These are phyloP conservation scores for Echiichthys vipera DNA, from an alignment of 2,797 vertebrate genomes.

Conservation along the genomic window DNA sequence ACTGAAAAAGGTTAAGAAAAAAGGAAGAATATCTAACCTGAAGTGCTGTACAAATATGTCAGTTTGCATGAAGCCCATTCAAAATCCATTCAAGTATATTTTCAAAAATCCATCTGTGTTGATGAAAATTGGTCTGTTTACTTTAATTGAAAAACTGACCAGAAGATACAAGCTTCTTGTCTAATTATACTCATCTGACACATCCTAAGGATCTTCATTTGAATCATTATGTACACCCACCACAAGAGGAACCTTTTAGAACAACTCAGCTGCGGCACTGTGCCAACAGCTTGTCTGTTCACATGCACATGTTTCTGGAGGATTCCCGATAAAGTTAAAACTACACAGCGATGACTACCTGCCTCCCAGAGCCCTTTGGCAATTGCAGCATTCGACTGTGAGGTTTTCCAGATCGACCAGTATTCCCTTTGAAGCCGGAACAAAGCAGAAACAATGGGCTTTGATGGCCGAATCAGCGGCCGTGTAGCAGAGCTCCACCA, in stretches of 20 bases:
- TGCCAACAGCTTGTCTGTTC: slow-evolving; percentile 56
- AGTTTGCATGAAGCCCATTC: slow-evolving; percentile 16
- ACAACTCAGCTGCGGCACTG: slow-evolving; percentile 21
- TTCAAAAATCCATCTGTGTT: slow-evolving; percentile 32
- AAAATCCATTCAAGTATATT: slow-evolving; percentile 24
- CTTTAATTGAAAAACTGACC: slow-evolving; percentile 17
- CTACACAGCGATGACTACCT: slow-evolving; percentile 61
- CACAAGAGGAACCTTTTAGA: slow-evolving; percentile 23
- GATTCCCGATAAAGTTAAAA: slow-evolving; percentile 59
- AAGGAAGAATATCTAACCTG: not conserved
- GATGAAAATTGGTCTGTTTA: slow-evolving; percentile 6
- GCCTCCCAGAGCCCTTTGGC: slow-evolving; percentile 61
- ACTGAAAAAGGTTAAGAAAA: not conserved
- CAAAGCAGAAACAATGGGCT: slow-evolving; percentile 80
- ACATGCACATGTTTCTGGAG: slow-evolving; percentile 51
- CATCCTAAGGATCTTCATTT: slow-evolving; percentile 43
- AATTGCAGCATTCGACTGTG: slow-evolving; percentile 52
- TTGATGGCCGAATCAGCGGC: slow-evolving; percentile 78
- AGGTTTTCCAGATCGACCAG: slow-evolving; percentile 67
- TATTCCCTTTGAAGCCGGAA: slow-evolving; percentile 81
- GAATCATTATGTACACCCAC: slow-evolving; percentile 44
- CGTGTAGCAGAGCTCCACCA: slow-evolving; percentile 71
- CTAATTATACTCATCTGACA: slow-evolving; percentile 38
- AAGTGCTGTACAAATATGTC: not conserved
- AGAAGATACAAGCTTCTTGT: slow-evolving; percentile 18